A percentile compares a stretch with the other conserved stretches of the same genome.
These are phyloP conservation scores for Carposina sasakii DNA, from an alignment of 1,140 invertebrate genomes.

Conservation along the genomic window DNA sequence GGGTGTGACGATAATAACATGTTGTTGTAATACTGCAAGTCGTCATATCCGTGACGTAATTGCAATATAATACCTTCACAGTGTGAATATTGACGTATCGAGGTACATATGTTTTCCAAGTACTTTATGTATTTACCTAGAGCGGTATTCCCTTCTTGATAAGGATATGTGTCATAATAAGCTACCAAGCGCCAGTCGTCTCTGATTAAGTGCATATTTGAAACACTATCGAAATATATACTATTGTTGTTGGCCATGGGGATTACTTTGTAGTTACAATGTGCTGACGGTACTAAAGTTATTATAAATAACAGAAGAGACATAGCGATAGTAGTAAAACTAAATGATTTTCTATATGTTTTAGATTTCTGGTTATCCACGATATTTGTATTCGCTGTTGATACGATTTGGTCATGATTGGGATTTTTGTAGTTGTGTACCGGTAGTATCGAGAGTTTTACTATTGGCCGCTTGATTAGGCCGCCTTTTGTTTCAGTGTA, in stretches of 20 bases:
- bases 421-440: neutral
- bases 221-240: constrained; percentile 18
- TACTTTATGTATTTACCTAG: constrained; percentile 8
- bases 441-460: constrained; percentile 10
- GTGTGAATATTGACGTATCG: neutral
- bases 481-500: constrained; percentile 26
- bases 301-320: constrained; percentile 23
- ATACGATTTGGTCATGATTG: neutral
- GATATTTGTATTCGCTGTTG: neutral
- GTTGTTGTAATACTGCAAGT: constrained; percentile 20
- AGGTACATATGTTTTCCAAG: neutral
- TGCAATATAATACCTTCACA: constrained; percentile 14
- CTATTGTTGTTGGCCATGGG: constrained; percentile 15
- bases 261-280: constrained; percentile 14
- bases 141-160: constrained; percentile 13
- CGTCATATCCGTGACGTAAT: constrained; percentile 15
- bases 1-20: constrained; percentile 10
- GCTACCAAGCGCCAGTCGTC: constrained; percentile 29
- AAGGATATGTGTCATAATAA: constrained; percentile 24
- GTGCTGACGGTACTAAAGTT: constrained; percentile 1
- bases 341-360: neutral
- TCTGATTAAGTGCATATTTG: constrained; percentile 18
- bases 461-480: constrained; percentile 9
- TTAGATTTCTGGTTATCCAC: too few relatives aligned
- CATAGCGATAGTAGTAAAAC: constrained; percentile 8